Percentiles rank a stretch among this genome's conserved stretches.
Evolutionary conservation across 2,797 vertebrate genomes (phyloP).

Genomic region (Catostomus latipinnis): DNA sequence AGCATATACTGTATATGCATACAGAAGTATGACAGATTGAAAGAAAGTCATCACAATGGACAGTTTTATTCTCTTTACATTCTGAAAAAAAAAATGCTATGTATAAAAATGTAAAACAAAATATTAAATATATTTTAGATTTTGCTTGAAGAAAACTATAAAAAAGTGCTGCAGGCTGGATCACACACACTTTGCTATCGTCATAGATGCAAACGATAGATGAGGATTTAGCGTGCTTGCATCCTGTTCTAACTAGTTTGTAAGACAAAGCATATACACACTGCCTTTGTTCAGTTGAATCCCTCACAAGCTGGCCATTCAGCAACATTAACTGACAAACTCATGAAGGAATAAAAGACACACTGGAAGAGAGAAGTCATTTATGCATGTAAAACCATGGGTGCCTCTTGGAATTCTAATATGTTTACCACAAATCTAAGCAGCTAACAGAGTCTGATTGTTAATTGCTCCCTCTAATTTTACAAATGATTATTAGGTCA

Average conservation of each 20-base stretch:
- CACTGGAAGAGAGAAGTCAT: not conserved
- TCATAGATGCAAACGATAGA: not conserved
- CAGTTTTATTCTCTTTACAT: constrained; percentile 75
- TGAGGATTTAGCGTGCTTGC: constrained; percentile 20
- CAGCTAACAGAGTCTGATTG: constrained; percentile 24
- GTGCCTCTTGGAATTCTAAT: constrained; percentile 29
- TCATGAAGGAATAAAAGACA: not conserved
- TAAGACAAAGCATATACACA: constrained; percentile 33
- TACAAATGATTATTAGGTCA: constrained; percentile 27
- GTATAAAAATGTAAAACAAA: constrained; percentile 57
- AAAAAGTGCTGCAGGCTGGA: constrained; percentile 66
- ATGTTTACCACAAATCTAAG: constrained; percentile 49
- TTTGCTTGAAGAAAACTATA: constrained; percentile 74
- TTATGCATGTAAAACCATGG: constrained; percentile 19
- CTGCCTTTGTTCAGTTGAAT: constrained; percentile 49
- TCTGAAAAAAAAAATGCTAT: constrained; percentile 55
- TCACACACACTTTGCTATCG: constrained; percentile 58
- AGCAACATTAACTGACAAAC: not conserved
- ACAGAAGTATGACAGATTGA: constrained; percentile 30
- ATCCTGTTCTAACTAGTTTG: constrained; percentile 41
- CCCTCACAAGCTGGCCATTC: not conserved
- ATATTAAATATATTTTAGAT: constrained; percentile 72
- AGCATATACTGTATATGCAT: constrained; percentile 62
- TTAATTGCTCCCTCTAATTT: constrained; percentile 14
- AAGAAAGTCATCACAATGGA: constrained; percentile 55